Evolutionary conservation across 2,797 vertebrate species (phyloP).

Genomic region (Lacerta viridis): DNA sequence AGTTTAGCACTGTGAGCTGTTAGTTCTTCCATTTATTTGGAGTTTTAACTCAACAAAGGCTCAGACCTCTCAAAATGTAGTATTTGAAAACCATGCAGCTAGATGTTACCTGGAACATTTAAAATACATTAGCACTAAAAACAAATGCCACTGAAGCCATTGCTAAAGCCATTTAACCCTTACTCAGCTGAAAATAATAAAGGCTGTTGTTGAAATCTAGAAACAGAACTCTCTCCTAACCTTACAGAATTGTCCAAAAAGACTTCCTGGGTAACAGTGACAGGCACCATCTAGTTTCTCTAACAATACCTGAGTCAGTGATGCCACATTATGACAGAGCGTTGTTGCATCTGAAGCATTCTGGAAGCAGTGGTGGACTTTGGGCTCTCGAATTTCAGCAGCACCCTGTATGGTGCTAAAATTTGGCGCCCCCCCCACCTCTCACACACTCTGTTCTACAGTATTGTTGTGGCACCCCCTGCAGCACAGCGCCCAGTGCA

Average conservation of each 20-base stretch:
- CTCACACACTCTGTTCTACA: too few relatives aligned
- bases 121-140: constrained; percentile 18
- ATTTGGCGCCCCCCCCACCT: too few relatives aligned
- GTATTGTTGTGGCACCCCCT: too few relatives aligned
- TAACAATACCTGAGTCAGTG: too few relatives aligned
- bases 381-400: too few relatives aligned
- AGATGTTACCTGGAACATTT: not conserved
- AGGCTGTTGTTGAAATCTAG: not conserved
- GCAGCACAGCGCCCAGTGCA: too few relatives aligned
- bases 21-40: constrained; percentile 1
- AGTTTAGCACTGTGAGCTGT: not conserved
- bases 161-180: not conserved
- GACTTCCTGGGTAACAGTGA: not conserved
- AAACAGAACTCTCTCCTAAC: not conserved
- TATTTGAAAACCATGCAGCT: constrained; percentile 5
- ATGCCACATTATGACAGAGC: too few relatives aligned
- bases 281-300: too few relatives aligned
- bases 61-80: not conserved
- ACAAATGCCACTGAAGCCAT: not conserved
- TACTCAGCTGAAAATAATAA: not conserved
- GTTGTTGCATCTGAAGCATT: too few relatives aligned
- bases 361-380: too few relatives aligned
- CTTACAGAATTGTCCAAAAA: not conserved
- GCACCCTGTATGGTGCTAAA: too few relatives aligned
- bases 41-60: constrained; percentile 3